phyloP scores from a whole-genome alignment of 2,888 invertebrate genomes.

The Petrolisthes manimaculis region DNA sequence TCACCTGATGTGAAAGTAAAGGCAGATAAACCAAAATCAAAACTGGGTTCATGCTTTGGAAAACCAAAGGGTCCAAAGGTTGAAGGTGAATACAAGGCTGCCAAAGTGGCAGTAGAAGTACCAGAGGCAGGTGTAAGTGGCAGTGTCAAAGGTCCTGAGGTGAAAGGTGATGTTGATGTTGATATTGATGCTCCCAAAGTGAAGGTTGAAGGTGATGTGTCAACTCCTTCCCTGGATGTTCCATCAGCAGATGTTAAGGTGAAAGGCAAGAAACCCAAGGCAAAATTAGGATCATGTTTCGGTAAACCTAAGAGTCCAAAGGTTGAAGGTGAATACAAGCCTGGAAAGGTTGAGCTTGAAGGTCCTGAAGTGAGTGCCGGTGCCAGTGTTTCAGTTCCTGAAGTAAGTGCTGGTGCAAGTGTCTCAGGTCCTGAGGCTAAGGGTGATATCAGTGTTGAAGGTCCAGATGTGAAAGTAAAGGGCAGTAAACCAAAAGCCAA shows the following conservation, averaged over 20 bases:
- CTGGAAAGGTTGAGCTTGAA: constrained; percentile 26
- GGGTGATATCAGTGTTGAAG: constrained; percentile 20
- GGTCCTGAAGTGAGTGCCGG: constrained; percentile 23
- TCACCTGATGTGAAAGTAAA: constrained; percentile 23
- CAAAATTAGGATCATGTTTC: constrained; percentile 41
- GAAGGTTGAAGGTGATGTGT: constrained; percentile 14
- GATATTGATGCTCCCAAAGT: constrained; percentile 26
- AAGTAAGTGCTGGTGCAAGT: constrained; percentile 4
- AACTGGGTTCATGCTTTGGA: constrained; percentile 44
- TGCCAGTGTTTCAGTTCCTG: constrained; percentile 14
- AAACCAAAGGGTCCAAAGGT: constrained; percentile 33
- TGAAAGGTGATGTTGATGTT: constrained; percentile 27
- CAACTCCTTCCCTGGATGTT: neutral
- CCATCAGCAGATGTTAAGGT: constrained; percentile 33
- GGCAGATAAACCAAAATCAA: constrained; percentile 25
- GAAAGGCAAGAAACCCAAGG: constrained; percentile 35
- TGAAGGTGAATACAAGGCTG: constrained; percentile 24
- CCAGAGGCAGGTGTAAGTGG: constrained; percentile 20
- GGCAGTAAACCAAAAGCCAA: constrained; percentile 34
- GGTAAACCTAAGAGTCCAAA: constrained; percentile 39
- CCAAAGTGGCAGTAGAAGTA: constrained; percentile 23
- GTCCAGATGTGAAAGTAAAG: constrained; percentile 27
- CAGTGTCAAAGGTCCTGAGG: constrained; percentile 25
- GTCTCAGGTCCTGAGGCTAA: constrained; percentile 9
- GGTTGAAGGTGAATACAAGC: constrained; percentile 41